Percentiles rank a stretch among this genome's conserved stretches.
These are phyloP conservation scores for Salticus scenicus DNA, from an alignment of 2,888 invertebrate species.

Conservation along the genomic window DNA sequence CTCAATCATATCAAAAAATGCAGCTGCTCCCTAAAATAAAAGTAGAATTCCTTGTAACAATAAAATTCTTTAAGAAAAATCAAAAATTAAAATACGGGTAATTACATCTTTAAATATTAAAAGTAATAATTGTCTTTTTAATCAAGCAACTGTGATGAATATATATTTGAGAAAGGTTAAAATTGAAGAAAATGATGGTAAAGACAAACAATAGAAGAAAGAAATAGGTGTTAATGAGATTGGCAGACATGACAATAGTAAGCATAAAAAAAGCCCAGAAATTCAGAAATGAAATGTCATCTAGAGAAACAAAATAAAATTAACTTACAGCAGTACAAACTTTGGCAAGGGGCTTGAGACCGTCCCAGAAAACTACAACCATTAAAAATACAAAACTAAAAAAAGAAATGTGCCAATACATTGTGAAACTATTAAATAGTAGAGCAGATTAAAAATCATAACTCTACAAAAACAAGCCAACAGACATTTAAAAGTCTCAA, in stretches of 20 bases:
- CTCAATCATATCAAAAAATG: constrained; percentile 92
- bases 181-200: background rate
- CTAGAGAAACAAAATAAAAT: constrained; percentile 59
- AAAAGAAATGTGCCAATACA: constrained; percentile 59
- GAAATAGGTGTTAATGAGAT: background rate
- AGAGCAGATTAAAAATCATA: constrained; percentile 44
- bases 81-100: background rate
- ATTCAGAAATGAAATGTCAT: constrained; percentile 14
- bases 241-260: background rate
- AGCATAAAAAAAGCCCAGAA: background rate
- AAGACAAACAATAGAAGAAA: background rate
- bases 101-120: background rate
- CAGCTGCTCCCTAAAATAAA: constrained; percentile 80
- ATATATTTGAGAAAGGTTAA: background rate
- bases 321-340: constrained; percentile 55
- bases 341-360: constrained; percentile 48
- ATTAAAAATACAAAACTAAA: constrained; percentile 64
- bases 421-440: constrained; percentile 47
- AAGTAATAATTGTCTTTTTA: background rate
- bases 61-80: background rate
- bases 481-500: background rate
- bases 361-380: constrained; percentile 58
- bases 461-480: constrained; percentile 41
- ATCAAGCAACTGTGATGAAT: background rate
- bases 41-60: constrained; percentile 22